Conservation (phyloP, 35 echinoderm and acorn worm genomes). For the Strongylocentrotus purpuratus region DNA sequence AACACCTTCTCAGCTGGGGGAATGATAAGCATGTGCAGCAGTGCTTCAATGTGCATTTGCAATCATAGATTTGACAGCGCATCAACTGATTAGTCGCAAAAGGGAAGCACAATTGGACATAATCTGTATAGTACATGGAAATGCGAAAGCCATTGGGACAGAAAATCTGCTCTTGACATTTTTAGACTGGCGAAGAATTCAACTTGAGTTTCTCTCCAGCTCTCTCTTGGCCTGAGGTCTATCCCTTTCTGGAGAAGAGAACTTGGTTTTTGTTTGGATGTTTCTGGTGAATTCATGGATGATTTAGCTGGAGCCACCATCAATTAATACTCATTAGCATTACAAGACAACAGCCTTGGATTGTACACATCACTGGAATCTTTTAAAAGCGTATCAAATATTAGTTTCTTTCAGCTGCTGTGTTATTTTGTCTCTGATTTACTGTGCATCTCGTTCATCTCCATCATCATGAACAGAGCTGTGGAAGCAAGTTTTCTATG, state of each 20-base stretch:
- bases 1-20: not conserved
- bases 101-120: conserved; percentile 5
- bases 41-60: not conserved
- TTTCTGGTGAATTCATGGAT: not conserved
- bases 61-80: not conserved
- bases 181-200: not conserved
- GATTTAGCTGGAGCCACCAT: not conserved
- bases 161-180: conserved; percentile 3
- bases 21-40: not conserved
- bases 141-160: not conserved
- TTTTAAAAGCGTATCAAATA: too few species aligned
- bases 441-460: not conserved
- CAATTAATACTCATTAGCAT: conserved; percentile 16
- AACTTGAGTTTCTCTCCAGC: not conserved
- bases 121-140: not conserved
- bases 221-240: not conserved
- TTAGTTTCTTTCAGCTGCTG: too few species aligned
- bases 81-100: not conserved
- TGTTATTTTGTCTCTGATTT: too few species aligned
- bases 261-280: not conserved
- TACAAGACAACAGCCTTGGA: not conserved
- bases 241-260: not conserved
- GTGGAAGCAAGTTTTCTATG: not conserved
- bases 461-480: not conserved
- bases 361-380: not conserved